Evolutionary conservation across 2,888 invertebrate species (phyloP), one percentile per base, ranked within the genome.

Genomic region (Nysson spinosus): DNA sequence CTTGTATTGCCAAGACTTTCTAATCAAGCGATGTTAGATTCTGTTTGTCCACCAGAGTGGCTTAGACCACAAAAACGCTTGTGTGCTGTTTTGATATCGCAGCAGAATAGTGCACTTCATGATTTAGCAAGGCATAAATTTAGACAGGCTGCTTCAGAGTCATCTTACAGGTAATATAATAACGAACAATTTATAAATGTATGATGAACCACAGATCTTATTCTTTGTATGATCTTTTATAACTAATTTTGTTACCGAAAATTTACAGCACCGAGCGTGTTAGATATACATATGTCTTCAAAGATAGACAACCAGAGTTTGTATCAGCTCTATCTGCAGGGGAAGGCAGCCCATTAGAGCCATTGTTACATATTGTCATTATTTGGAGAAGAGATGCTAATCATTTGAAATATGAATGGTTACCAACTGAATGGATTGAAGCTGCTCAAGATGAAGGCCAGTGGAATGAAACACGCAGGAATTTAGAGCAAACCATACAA

Each of bases 401-500:
- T n/a, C 93, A 94, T 74, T 89, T 98, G 7, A 95, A 95, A 80
- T 98, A 96, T 86, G 96, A 97, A 86, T 98, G 97, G 96, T 88
- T 96, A 49, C 91, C 92, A 72, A 90, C 91, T 50, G 92, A 92
- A 30, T 93, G 93, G 92, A 49, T 83, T 2, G 80, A 84, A 34
- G 74, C 83, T 0, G 74, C 74, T 22, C 90, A 91, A 44, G 87
- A 87, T 16, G 90, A 91, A 42, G 88, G 88, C 79, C 88, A 88
- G 11, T 89, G 93, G 74, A 93, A 95, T 83, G 91, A 92, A 65
- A 95, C 95, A 0, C 92, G 93, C 74, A 89, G 91, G 43, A 92
- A 92, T 54, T 87, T 96, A 24, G 93, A 94, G 47, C 90, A 90
- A 71, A 91, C 93, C 0, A 90, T 96, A 55, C 91, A 92, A 78